phyloP scores from a whole-genome alignment of 2,888 invertebrate genomes.

The Xestia sexstrigata region DNA sequence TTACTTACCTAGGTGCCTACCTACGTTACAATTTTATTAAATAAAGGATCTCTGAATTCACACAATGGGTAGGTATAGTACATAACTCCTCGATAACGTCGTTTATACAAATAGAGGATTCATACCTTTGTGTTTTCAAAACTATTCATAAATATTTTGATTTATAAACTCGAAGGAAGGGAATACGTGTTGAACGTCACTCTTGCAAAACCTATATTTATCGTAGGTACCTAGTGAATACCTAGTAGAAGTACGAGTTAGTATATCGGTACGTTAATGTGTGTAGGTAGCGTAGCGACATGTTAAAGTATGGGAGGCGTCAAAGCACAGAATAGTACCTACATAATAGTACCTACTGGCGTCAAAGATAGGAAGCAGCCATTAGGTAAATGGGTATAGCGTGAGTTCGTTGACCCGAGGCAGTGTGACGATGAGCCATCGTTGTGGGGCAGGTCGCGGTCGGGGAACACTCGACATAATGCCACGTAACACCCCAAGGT shows the following conservation, averaged over 20 bases:
- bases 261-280: conserved; percentile 21
- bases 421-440: conserved; percentile 67
- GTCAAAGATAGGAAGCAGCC: conserved; percentile 62
- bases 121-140: conserved; percentile 57
- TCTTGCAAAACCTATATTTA: conserved; percentile 43
- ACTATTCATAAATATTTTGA: conserved; percentile 57
- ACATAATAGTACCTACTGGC: no score
- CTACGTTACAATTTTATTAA: conserved; percentile 4
- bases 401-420: conserved; percentile 66
- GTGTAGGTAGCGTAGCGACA: conserved; percentile 21
- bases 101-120: conserved; percentile 54
- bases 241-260: conserved; percentile 3
- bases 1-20: no score
- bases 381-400: conserved; percentile 64
- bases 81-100: conserved; percentile 28
- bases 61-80: conserved; percentile 40
- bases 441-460: conserved; percentile 77
- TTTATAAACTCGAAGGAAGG: conserved; percentile 40
- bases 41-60: conserved; percentile 17
- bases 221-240: background rate
- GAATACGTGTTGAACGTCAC: conserved; percentile 45
- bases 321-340: no score
- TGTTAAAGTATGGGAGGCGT: conserved; percentile 54
- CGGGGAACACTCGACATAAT: conserved; percentile 68
- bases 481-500: conserved; percentile 69